Conservation (phyloP, 1,140 invertebrate genomes). For the Tetramorium simillimum region DNA sequence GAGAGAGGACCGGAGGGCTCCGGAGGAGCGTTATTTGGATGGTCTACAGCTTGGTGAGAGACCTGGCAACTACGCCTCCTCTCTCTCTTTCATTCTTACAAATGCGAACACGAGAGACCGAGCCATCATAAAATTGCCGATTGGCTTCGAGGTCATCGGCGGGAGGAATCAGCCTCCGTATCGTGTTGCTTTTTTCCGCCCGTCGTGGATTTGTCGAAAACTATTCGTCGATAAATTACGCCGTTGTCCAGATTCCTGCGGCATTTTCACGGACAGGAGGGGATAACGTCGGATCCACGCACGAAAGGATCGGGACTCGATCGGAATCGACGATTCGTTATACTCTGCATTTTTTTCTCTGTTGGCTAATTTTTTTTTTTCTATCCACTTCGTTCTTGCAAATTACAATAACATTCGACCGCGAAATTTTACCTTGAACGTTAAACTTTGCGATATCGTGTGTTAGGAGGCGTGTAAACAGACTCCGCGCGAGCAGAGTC, state of each 20-base stretch:
- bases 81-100: neutral
- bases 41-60: constrained; percentile 27
- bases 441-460: neutral
- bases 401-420: neutral
- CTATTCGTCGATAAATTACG: constrained; percentile 22
- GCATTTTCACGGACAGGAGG: neutral
- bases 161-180: constrained; percentile 64
- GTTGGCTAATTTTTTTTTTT: neutral
- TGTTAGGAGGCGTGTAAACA: neutral
- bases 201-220: constrained; percentile 59
- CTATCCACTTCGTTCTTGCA: too few relatives aligned
- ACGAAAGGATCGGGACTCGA: neutral
- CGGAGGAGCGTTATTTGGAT: constrained; percentile 49
- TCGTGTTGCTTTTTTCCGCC: constrained; percentile 27
- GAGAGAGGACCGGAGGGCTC: neutral
- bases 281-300: neutral
- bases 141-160: constrained; percentile 72
- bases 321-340: neutral
- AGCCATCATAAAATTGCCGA: constrained; percentile 71
- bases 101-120: constrained; percentile 48
- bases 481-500: neutral
- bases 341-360: neutral
- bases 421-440: neutral
- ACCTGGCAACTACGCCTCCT: constrained; percentile 62
- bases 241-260: constrained; percentile 31